These are phyloP conservation scores for Bicyclus anynana DNA, from an alignment of 1,140 invertebrate genomes.

Conservation along the genomic window DNA sequence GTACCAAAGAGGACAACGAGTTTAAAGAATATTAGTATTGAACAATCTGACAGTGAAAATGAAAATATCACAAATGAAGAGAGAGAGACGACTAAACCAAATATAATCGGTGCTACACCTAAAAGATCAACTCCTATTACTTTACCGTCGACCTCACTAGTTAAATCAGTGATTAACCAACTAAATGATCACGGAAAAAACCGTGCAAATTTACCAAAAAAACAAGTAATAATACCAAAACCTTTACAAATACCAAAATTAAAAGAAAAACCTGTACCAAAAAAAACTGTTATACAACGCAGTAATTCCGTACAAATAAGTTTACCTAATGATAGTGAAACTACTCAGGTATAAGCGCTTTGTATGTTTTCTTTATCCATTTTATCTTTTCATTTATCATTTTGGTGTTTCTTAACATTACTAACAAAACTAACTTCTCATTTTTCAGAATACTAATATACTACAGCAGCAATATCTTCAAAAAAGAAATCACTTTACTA, in stretches of 20 bases:
- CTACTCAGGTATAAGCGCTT: constrained; percentile 67
- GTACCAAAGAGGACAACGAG: constrained; percentile 24
- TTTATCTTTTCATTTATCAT: constrained; percentile 34
- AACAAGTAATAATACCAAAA: constrained; percentile 56
- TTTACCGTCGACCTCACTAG: constrained; percentile 60
- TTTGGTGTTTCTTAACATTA: constrained; percentile 33
- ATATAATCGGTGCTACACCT: constrained; percentile 66
- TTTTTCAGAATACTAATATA: constrained; percentile 77
- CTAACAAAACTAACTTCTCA: constrained; percentile 50
- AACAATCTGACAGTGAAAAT: constrained; percentile 33
- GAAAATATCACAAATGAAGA: constrained; percentile 28
- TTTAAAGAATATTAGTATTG: constrained; percentile 19
- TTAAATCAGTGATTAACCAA: constrained; percentile 61
- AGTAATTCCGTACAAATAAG: constrained; percentile 64
- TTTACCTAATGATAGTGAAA: constrained; percentile 46
- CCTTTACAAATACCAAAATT: constrained; percentile 71
- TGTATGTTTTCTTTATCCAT: constrained; percentile 45
- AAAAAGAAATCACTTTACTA: constrained; percentile 71
- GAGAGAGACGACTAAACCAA: constrained; percentile 49
- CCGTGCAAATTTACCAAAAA: constrained; percentile 45
- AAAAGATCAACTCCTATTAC: constrained; percentile 48
- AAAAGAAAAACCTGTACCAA: constrained; percentile 65
- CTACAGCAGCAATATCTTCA: constrained; percentile 75
- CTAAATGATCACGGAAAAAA: constrained; percentile 60
- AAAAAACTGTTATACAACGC: constrained; percentile 55